Evolutionary conservation across 2,113 vertebrate genomes (phyloP).

Genomic region (Panthera tigris): DNA sequence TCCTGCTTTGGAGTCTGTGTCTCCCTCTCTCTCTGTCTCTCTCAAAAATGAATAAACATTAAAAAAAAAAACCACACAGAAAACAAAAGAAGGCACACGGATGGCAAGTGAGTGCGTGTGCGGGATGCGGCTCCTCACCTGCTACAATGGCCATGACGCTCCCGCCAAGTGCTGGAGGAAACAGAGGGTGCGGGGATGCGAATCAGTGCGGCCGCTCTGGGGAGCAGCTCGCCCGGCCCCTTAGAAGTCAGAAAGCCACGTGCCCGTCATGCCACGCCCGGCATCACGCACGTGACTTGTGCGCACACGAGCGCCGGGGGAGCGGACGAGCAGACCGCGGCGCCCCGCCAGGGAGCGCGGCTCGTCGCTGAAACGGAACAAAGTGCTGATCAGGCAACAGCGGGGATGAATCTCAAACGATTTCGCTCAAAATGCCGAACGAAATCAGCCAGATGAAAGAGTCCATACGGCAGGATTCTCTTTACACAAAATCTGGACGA

Average conservation of each 20-base stretch:
- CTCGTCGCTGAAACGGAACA: accelerated
- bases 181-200: neutral
- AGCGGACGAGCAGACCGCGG: accelerated
- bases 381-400: accelerated
- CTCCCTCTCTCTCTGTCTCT: no score
- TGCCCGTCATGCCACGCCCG: accelerated
- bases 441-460: neutral
- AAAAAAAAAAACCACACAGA: no score
- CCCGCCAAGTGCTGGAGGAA: accelerated
- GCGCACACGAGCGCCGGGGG: neutral
- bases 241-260: neutral
- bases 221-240: neutral
- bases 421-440: neutral
- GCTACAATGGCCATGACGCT: accelerated
- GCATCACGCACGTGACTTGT: accelerated
- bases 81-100: neutral
- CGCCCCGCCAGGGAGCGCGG: neutral
- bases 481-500: neutral
- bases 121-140: accelerated
- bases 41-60: no score
- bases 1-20: no score
- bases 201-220: accelerated
- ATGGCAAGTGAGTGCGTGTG: accelerated
- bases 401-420: neutral
- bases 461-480: accelerated